phyloP scores from a whole-genome alignment of 2,888 invertebrate species.

The Pyrrhosoma nymphula region DNA sequence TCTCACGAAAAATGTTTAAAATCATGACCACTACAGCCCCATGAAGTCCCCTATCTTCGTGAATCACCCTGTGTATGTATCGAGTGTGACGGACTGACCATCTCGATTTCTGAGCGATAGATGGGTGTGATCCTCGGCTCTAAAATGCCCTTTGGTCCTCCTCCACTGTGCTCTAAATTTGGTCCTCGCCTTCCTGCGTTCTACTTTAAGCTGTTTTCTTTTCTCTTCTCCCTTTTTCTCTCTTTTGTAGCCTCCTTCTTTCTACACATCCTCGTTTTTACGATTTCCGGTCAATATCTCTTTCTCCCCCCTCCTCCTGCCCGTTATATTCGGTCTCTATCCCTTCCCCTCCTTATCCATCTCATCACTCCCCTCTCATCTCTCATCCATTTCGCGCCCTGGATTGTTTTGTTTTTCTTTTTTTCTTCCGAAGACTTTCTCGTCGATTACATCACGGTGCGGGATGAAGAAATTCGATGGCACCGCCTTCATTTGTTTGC shows the following conservation, averaged over 20 bases:
- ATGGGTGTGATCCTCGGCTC: not conserved
- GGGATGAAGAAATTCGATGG: conserved; percentile 6
- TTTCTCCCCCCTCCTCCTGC: not conserved
- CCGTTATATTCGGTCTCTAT: not conserved
- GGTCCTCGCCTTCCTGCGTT: not conserved
- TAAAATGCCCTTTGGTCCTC: not conserved
- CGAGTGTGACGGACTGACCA: too few relatives aligned
- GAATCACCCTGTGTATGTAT: too few relatives aligned
- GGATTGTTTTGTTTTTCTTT: not conserved
- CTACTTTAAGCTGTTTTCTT: not conserved
- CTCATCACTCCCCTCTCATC: not conserved
- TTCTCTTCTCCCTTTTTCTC: not conserved
- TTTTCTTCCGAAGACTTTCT: not conserved
- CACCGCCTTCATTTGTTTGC: conserved; percentile 36
- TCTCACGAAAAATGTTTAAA: too few relatives aligned
- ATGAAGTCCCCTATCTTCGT: too few relatives aligned
- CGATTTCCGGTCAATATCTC: conserved; percentile 22
- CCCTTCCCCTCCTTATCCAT: not conserved
- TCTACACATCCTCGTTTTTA: not conserved
- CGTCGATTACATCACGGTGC: conserved; percentile 4
- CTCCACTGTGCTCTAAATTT: not conserved
- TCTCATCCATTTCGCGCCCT: conserved; percentile 4
- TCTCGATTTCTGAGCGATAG: too few relatives aligned
- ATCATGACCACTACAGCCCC: too few relatives aligned
- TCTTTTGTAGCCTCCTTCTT: not conserved